Evolutionary conservation across 2,113 vertebrate genomes (phyloP).

Genomic region (Bos indicus): DNA sequence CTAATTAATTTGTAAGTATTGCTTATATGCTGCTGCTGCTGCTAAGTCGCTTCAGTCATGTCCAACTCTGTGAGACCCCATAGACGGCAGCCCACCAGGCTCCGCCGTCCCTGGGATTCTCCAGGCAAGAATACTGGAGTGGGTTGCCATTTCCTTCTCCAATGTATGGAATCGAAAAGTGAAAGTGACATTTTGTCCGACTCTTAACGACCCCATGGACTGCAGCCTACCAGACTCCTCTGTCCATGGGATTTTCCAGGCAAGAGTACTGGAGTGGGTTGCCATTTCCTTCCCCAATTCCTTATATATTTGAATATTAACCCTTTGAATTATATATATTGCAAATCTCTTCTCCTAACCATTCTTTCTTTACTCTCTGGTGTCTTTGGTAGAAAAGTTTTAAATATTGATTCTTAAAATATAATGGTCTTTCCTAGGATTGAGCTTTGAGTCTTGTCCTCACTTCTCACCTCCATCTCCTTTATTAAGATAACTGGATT

Average conservation of each 20-base stretch:
- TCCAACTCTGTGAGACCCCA: neutral
- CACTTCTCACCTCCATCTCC: neutral
- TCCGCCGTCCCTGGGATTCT: neutral
- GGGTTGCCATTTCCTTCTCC: too few relatives aligned
- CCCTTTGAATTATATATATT: neutral
- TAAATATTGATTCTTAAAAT: slow-evolving; percentile 16
- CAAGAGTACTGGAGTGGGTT: neutral
- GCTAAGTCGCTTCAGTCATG: neutral
- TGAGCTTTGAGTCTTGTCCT: neutral
- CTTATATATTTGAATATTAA: neutral
- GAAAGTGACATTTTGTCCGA: too few relatives aligned
- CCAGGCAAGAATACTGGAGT: too few relatives aligned
- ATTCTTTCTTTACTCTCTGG: neutral
- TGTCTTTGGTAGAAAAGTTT: neutral
- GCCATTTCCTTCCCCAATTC: neutral
- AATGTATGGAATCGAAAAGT: too few relatives aligned
- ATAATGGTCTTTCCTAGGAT: neutral
- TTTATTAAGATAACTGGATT: neutral
- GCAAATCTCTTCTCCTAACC: neutral
- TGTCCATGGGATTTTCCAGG: neutral
- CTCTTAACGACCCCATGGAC: too few relatives aligned
- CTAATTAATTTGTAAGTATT: slow-evolving; percentile 15
- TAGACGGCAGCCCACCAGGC: neutral
- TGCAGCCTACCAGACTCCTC: too few relatives aligned
- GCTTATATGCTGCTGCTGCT: neutral